These are phyloP conservation scores for Flabesymbios commensalis DNA, from an alignment of 2,888 invertebrate genomes.

Conservation along the genomic window DNA sequence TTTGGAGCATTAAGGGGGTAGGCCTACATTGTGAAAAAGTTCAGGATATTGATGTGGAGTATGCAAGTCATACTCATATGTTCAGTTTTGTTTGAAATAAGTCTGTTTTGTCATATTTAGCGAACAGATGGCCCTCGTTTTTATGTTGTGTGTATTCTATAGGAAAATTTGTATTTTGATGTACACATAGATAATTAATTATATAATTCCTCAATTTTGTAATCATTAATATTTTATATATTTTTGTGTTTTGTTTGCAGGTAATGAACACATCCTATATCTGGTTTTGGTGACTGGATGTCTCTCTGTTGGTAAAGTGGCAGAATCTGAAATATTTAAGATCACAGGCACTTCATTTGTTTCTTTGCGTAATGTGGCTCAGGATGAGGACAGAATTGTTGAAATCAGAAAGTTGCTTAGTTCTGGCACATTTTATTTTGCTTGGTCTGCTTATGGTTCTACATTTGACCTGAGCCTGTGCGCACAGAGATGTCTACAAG, in stretches of 20 bases:
- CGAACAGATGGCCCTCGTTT: no score
- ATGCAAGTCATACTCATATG: not conserved
- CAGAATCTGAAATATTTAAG: slow-evolving; percentile 91
- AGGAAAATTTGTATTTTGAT: not conserved
- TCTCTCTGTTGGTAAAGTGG: slow-evolving; percentile 93
- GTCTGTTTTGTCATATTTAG: no score
- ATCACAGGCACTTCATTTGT: slow-evolving; percentile 91
- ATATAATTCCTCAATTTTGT: no score
- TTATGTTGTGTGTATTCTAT: no score
- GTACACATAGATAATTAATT: no score
- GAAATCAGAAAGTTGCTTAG: slow-evolving; percentile 81
- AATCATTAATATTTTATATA: not conserved
- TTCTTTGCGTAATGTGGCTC: slow-evolving; percentile 68
- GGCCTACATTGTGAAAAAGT: no score
- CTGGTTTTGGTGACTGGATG: slow-evolving; percentile 94
- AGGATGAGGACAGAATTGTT: slow-evolving; percentile 60
- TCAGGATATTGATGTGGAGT: no score
- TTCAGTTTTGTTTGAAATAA: not conserved
- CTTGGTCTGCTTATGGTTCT: slow-evolving; percentile 70
- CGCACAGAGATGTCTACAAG: slow-evolving; percentile 84
- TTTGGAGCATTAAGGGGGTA: no score
- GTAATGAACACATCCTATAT: slow-evolving; percentile 60
- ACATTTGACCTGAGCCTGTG: slow-evolving; percentile 91
- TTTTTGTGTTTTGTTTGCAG: slow-evolving; percentile 35
- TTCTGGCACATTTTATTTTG: slow-evolving; percentile 98